Evolutionary conservation across 2,797 vertebrate genomes (phyloP), one percentile per base, ranked within the genome.

Genomic region (Sebastes minor): DNA sequence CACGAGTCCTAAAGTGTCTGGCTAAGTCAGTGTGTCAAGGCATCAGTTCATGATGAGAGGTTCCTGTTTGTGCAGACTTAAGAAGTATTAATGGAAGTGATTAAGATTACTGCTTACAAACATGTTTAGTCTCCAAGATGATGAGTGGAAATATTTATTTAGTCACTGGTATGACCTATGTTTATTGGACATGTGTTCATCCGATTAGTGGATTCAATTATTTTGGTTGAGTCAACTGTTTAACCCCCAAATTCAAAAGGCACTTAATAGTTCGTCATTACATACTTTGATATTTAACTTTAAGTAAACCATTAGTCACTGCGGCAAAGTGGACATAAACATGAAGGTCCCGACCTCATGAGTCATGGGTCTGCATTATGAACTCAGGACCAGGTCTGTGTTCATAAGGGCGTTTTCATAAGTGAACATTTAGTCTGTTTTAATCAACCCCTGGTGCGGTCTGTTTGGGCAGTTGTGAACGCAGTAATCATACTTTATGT

Each of bases 101-200:
- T 32, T n/a, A n/a, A 42, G 2, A 32, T 32, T 14, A 64, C 16
- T 22, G 0, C 23, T 66, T 62, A 30, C 4, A 42, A 60, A 22
- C 30, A 49, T 83, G 74, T 88, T 88, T 88, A 82, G 78, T 83
- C 82, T 83, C 46, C 22, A n/a, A n/a, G 32, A 27, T 20, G n/a
- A 12, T 59, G 25, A 49, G 30, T 53, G 9, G 10, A 55, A 59
- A 22, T 32, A 32, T 1, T 4, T 8, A 76, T 23, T 5, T 27
- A 25, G 72, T 72, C 28, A 65, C 7, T n/a, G 6, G 38, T n/a
- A 18, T 57, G 14, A 38, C 49, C 18, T 5, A 1, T 42, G 64
- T 82, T 63, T 20, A 55, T 33, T 62, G 42, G 6, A 25, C 3
- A 25, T 56, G 10, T 72, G 27, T 64, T 62, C 57, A 63, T 14